Conservation (phyloP, 2,797 vertebrate genomes). For the Lophotriccus pileatus region DNA sequence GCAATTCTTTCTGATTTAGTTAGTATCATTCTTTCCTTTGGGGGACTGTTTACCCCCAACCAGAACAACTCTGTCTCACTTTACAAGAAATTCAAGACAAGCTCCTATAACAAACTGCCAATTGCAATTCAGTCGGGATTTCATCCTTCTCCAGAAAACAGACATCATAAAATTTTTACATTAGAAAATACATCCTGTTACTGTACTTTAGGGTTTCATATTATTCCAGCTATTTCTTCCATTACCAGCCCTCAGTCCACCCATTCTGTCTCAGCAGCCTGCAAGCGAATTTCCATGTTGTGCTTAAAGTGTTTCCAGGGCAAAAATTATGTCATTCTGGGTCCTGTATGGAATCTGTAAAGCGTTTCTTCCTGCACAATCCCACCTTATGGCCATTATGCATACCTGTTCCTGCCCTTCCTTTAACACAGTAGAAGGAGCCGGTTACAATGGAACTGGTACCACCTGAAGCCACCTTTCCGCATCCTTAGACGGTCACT, state of each 20-base stretch:
- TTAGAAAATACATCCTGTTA: slow-evolving; percentile 32
- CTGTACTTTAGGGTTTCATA: slow-evolving; percentile 43
- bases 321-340: neutral
- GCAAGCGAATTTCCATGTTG: neutral
- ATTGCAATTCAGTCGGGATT: slow-evolving; percentile 16
- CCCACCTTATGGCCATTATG: neutral
- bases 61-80: slow-evolving; percentile 12
- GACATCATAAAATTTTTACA: slow-evolving; percentile 47
- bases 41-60: slow-evolving; percentile 13
- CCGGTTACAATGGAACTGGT: neutral
- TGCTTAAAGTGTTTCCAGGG: neutral
- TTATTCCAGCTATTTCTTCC: slow-evolving; percentile 24
- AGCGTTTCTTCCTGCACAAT: neutral
- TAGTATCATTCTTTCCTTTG: slow-evolving; percentile 11
- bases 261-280: neutral
- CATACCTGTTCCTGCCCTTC: neutral
- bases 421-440: neutral
- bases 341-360: neutral
- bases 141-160: slow-evolving; percentile 25
- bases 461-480: neutral
- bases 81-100: slow-evolving; percentile 5
- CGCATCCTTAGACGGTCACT: neutral
- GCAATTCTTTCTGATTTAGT: slow-evolving; percentile 12
- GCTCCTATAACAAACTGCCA: slow-evolving; percentile 46
- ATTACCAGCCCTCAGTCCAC: slow-evolving; percentile 21